phyloP scores from a whole-genome alignment of 2,113 vertebrate genomes.

The Macquaria australasica region DNA sequence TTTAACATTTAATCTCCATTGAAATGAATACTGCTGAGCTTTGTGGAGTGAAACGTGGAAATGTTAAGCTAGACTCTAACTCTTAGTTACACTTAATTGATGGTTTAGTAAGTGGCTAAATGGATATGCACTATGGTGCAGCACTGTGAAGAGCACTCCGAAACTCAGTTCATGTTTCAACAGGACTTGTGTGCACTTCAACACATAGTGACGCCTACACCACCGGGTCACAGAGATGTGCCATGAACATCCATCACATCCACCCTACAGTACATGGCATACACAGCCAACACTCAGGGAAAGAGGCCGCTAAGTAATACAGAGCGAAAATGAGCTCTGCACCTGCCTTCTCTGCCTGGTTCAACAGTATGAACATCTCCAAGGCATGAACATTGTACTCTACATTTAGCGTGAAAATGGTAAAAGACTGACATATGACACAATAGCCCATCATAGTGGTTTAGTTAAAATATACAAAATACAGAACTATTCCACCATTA shows the following conservation, averaged over 20 bases:
- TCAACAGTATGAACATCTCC: background rate
- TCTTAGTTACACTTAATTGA: slow-evolving; percentile 49
- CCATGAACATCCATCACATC: slow-evolving; percentile 8
- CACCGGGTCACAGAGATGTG: slow-evolving; percentile 31
- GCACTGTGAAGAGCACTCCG: slow-evolving; percentile 43
- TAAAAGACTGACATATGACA: background rate
- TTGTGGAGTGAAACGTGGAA: slow-evolving; percentile 29
- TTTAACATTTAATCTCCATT: slow-evolving; percentile 33
- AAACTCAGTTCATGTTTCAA: slow-evolving; percentile 30
- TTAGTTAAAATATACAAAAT: background rate
- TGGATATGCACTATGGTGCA: slow-evolving; percentile 34
- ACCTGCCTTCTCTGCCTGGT: background rate
- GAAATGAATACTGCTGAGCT: slow-evolving; percentile 58
- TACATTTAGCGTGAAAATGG: background rate
- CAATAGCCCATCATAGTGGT: slow-evolving; percentile 6
- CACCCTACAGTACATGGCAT: slow-evolving; percentile 15
- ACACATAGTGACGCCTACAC: slow-evolving; percentile 41
- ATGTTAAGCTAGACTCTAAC: slow-evolving; percentile 23
- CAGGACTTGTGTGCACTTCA: slow-evolving; percentile 36
- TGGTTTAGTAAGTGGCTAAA: slow-evolving; percentile 63
- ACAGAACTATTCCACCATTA: background rate
- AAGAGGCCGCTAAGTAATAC: slow-evolving; percentile 10
- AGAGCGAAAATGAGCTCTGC: slow-evolving; percentile 1
- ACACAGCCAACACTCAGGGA: slow-evolving; percentile 16
- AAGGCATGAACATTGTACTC: background rate